Percentiles rank a stretch among this genome's conserved stretches.
These are phyloP conservation scores for Phalacrocorax carbo DNA, from an alignment of 2,113 vertebrate species.

Conservation along the genomic window DNA sequence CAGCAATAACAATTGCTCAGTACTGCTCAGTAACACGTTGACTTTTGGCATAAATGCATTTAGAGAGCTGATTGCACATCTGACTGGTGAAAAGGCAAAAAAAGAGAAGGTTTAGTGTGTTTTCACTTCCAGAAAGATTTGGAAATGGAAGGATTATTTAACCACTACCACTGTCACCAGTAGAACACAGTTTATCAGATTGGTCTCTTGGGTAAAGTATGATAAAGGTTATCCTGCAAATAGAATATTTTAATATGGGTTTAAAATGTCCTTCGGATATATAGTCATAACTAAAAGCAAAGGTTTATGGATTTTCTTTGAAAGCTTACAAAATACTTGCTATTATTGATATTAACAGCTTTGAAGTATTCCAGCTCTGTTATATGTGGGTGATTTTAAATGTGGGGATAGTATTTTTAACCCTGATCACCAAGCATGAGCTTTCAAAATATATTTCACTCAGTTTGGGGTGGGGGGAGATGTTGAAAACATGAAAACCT, in stretches of 20 bases:
- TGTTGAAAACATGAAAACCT: not conserved
- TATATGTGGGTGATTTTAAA: not conserved
- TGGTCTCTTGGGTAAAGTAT: not conserved
- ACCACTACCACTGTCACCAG: not conserved
- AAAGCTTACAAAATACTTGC: not conserved
- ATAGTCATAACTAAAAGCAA: not conserved
- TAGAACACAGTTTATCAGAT: not conserved
- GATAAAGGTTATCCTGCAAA: not conserved
- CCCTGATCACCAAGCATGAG: not conserved
- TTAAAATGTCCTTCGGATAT: not conserved
- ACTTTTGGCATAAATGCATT: not conserved
- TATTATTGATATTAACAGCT: not conserved
- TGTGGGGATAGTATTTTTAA: not conserved
- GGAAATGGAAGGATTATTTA: not conserved
- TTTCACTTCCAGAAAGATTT: not conserved
- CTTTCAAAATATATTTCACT: not conserved
- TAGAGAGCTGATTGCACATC: not conserved
- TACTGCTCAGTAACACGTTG: not conserved
- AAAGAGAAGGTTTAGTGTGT: not conserved
- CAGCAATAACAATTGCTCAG: not conserved
- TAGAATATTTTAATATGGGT: not conserved
- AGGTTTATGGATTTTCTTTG: not conserved
- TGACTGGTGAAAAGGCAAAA: not conserved
- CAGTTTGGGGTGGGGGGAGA: fast-evolving
- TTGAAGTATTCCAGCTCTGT: not conserved